Percentiles rank a stretch among this genome's conserved stretches.
phyloP scores from a whole-genome alignment of 1,140 invertebrate species.

The Atta cephalotes region DNA sequence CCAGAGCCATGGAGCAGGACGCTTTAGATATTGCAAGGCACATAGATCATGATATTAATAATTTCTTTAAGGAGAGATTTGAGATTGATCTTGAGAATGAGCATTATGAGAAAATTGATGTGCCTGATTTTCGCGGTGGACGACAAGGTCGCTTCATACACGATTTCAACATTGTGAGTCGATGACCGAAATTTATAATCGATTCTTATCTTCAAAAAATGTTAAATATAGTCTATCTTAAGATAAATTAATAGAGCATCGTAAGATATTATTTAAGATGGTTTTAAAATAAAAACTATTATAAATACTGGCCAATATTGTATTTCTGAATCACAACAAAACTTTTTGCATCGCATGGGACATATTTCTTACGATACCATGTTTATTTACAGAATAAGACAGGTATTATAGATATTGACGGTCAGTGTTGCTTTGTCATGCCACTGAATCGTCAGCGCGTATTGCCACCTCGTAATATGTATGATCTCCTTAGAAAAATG shows the following conservation, averaged over 20 bases:
- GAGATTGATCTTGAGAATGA: conserved; percentile 91
- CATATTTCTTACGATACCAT: neutral
- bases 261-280: too few relatives aligned
- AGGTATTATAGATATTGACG: conserved; percentile 94
- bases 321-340: neutral
- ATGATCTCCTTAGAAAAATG: conserved; percentile 94
- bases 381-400: conserved; percentile 89
- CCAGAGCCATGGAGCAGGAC: conserved; percentile 75
- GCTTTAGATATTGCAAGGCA: conserved; percentile 76
- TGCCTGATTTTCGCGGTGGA: conserved; percentile 93
- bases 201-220: too few relatives aligned
- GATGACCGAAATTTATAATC: too few relatives aligned
- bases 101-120: conserved; percentile 92
- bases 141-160: conserved; percentile 94
- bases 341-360: neutral
- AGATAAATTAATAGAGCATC: too few relatives aligned
- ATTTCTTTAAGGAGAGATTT: conserved; percentile 91
- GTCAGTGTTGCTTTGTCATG: conserved; percentile 95
- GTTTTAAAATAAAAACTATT: too few relatives aligned
- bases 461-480: conserved; percentile 91
- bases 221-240: too few relatives aligned
- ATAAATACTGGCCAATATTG: neutral
- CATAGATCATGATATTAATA: conserved; percentile 69
- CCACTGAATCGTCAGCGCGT: conserved; percentile 92
- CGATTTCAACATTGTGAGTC: conserved; percentile 92